phyloP scores from a whole-genome alignment of 2,797 vertebrate genomes.

The Selene dorsalis region DNA sequence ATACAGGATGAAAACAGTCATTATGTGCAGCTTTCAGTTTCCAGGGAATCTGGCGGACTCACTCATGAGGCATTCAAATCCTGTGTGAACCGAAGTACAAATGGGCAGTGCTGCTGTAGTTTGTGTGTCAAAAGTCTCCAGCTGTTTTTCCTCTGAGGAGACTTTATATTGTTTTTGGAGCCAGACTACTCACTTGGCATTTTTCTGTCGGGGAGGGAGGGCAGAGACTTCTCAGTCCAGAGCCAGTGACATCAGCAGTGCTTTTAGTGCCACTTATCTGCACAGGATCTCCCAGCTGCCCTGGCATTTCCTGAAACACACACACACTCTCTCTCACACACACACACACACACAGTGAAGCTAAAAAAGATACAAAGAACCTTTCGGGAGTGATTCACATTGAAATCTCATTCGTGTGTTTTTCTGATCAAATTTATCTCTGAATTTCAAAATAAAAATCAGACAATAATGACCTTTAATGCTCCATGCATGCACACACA shows the following conservation, averaged over 20 bases:
- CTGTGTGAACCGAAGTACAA: background rate
- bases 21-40: background rate
- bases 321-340: too few species aligned
- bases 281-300: slow-evolving; percentile 81
- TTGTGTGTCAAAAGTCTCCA: background rate
- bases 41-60: background rate
- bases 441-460: background rate
- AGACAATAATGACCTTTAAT: slow-evolving; percentile 1
- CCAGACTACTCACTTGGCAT: slow-evolving; percentile 44
- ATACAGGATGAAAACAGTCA: background rate
- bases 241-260: slow-evolving; percentile 71
- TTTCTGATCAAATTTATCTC: background rate
- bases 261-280: slow-evolving; percentile 84
- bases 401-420: background rate
- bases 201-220: slow-evolving; percentile 35
- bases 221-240: slow-evolving; percentile 23
- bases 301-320: slow-evolving; percentile 78
- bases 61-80: background rate
- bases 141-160: slow-evolving; percentile 4
- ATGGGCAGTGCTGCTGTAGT: background rate
- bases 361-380: slow-evolving; percentile 27
- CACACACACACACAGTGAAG: slow-evolving; percentile 28
- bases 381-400: slow-evolving; percentile 8
- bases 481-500: background rate
- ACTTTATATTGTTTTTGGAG: slow-evolving; percentile 54